Percentiles rank a stretch among this genome's conserved stretches.
Evolutionary conservation across 2,888 invertebrate species (phyloP).

Genomic region (Strigamia maritima): DNA sequence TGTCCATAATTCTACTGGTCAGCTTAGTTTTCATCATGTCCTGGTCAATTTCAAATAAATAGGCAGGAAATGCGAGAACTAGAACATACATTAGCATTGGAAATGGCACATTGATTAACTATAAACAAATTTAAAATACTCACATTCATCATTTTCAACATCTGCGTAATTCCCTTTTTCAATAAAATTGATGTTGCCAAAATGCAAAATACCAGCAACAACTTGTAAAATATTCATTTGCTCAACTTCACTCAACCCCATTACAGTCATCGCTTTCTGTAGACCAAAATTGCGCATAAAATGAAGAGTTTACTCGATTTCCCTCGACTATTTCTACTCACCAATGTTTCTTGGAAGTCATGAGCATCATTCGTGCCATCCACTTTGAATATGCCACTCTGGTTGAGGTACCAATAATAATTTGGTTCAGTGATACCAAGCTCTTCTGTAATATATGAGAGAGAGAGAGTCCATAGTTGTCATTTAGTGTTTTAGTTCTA

Average conservation of each 20-base stretch:
- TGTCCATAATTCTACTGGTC: conserved; percentile 63
- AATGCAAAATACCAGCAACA: conserved; percentile 62
- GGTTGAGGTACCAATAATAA: conserved; percentile 62
- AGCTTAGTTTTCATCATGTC: conserved; percentile 60
- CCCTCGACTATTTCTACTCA: conserved; percentile 44
- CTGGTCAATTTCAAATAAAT: conserved; percentile 60
- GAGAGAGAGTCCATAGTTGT: no score
- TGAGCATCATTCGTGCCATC: conserved; percentile 64
- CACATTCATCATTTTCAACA: conserved; percentile 60
- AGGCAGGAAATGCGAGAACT: conserved; percentile 64
- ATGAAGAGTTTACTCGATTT: conserved; percentile 50
- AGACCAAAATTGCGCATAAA: conserved; percentile 41
- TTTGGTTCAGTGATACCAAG: conserved; percentile 60
- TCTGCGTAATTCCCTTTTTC: conserved; percentile 60
- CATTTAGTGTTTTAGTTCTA: no score
- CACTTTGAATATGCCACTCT: conserved; percentile 61
- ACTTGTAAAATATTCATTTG: conserved; percentile 59
- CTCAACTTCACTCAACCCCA: conserved; percentile 59
- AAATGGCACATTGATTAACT: neutral
- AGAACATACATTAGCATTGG: conserved; percentile 43
- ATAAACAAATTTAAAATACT: conserved; percentile 46
- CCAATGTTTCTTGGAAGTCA: conserved; percentile 64
- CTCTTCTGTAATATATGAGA: conserved; percentile 57
- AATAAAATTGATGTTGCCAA: conserved; percentile 62
- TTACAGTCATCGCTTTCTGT: conserved; percentile 61